These are phyloP conservation scores for Epinotia brunnichana DNA, from an alignment of 2,888 invertebrate species.

Conservation along the genomic window DNA sequence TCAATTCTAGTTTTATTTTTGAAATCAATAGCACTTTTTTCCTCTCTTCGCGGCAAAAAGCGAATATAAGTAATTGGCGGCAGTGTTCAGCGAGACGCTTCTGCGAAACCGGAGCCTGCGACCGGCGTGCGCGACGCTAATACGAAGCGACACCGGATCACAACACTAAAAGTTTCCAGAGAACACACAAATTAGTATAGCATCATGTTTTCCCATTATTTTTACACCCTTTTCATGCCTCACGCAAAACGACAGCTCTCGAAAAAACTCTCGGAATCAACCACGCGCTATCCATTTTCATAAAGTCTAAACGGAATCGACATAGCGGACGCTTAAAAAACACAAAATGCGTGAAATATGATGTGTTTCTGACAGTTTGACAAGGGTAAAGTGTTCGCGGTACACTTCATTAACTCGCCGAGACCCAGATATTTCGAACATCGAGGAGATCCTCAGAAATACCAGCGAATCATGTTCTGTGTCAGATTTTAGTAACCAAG, in stretches of 20 bases:
- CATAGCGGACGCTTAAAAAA: constrained; percentile 66
- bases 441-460: constrained; percentile 54
- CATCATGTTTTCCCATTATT: constrained; percentile 75
- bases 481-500: constrained; percentile 48
- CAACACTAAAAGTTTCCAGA: constrained; percentile 76
- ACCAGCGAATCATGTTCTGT: constrained; percentile 49
- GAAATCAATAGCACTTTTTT: constrained; percentile 3
- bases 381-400: constrained; percentile 75
- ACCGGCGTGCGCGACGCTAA: constrained; percentile 63
- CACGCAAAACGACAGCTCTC: constrained; percentile 64
- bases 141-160: constrained; percentile 72
- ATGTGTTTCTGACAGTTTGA: constrained; percentile 80
- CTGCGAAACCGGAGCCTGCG: constrained; percentile 74
- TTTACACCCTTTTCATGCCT: constrained; percentile 69
- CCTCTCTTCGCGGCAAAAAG: not conserved
- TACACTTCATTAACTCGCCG: constrained; percentile 76
- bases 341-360: constrained; percentile 72
- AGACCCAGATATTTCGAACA: constrained; percentile 60
- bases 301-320: constrained; percentile 66
- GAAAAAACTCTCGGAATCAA: constrained; percentile 51
- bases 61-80: constrained; percentile 53
- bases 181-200: constrained; percentile 77
- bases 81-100: constrained; percentile 77
- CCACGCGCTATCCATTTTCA: constrained; percentile 52
- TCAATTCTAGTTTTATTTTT: not conserved